phyloP scores from a whole-genome alignment of 1,140 invertebrate species.

The Bombus superbus region DNA sequence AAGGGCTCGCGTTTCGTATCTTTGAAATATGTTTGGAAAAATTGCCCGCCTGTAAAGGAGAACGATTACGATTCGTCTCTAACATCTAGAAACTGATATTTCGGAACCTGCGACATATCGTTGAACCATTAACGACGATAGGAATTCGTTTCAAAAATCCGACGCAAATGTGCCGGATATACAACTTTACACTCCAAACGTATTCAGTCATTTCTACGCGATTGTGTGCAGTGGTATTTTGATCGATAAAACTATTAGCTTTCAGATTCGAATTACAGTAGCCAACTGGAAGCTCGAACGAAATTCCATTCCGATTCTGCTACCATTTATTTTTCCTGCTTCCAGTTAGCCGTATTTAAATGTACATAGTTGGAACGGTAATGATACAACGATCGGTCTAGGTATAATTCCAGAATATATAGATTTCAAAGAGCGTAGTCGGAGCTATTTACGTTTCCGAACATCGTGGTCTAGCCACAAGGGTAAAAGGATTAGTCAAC shows the following conservation, averaged over 20 bases:
- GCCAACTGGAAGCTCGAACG: background rate
- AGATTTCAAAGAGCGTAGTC: conserved; percentile 48
- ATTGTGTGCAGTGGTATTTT: background rate
- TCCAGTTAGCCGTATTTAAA: background rate
- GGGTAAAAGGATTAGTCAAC: conserved; percentile 75
- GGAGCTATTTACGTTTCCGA: conserved; percentile 55
- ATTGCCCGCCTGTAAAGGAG: too few species aligned
- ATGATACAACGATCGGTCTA: conserved; percentile 23
- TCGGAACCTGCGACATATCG: too few species aligned
- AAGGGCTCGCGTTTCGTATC: background rate
- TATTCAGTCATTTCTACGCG: background rate
- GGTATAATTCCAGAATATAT: conserved; percentile 61
- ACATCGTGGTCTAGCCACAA: conserved; percentile 44
- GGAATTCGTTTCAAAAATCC: too few species aligned
- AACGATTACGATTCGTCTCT: too few species aligned
- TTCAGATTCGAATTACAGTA: background rate
- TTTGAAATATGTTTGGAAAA: too few species aligned
- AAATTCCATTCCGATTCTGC: background rate
- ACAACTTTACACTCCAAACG: background rate
- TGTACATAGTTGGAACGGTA: background rate
- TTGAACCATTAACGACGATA: too few species aligned
- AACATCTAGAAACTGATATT: too few species aligned
- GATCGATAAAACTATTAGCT: background rate
- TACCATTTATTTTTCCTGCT: background rate
- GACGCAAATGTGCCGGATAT: too few species aligned